A percentile compares a stretch with the other conserved stretches of the same genome.
These are phyloP conservation scores for Tinea trinotella DNA, from an alignment of 2,888 invertebrate species.

Conservation along the genomic window DNA sequence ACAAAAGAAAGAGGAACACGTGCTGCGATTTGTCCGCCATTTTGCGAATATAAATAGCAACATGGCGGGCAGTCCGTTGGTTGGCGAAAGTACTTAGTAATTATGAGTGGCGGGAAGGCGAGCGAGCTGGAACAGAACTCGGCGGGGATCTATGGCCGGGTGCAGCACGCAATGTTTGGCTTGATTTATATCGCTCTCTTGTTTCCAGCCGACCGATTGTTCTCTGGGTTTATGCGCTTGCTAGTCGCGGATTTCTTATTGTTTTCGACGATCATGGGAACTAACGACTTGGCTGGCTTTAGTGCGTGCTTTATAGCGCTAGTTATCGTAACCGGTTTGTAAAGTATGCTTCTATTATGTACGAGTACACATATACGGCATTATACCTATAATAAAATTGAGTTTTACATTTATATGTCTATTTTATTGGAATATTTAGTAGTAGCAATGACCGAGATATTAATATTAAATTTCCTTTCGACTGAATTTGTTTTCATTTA, in stretches of 20 bases:
- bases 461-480: not conserved
- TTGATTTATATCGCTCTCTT: slow-evolving; percentile 67
- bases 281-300: slow-evolving; percentile 37
- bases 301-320: slow-evolving; percentile 37
- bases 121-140: slow-evolving; percentile 47
- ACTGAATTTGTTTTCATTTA: slow-evolving; percentile 9
- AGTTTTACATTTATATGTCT: not conserved
- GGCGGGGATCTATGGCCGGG: slow-evolving; percentile 59
- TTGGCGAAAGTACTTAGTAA: slow-evolving; percentile 69
- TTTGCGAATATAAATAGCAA: slow-evolving; percentile 68
- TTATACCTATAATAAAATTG: not conserved
- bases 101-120: slow-evolving; percentile 59
- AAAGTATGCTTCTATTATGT: slow-evolving; percentile 1
- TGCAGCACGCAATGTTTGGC: slow-evolving; percentile 63
- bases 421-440: not conserved
- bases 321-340: slow-evolving; percentile 12
- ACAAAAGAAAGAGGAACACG: slow-evolving; percentile 58
- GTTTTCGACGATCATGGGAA: slow-evolving; percentile 60
- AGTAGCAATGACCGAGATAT: slow-evolving; percentile 3
- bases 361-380: no score
- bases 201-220: slow-evolving; percentile 64
- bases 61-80: slow-evolving; percentile 58
- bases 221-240: slow-evolving; percentile 55
- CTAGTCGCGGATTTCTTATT: slow-evolving; percentile 53
- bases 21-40: slow-evolving; percentile 56